Evolutionary conservation across 2,113 vertebrate genomes (phyloP).

Genomic region (Scomber japonicus): DNA sequence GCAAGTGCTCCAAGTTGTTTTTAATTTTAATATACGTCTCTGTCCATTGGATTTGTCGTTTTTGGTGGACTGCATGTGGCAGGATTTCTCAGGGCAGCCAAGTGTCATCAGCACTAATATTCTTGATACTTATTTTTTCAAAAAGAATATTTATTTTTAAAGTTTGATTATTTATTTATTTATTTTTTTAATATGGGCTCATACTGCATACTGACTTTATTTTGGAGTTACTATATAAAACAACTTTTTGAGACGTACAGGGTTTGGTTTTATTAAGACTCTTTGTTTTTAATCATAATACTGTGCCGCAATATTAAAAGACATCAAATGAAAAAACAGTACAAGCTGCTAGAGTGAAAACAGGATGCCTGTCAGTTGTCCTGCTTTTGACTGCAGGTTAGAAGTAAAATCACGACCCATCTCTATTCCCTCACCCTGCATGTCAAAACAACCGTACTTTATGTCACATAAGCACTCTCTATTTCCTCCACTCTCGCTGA

Average conservation of each 20-base stretch:
- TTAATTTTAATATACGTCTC: slow-evolving; percentile 69
- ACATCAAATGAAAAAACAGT: not conserved
- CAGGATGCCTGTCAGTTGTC: not conserved
- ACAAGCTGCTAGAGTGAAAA: not conserved
- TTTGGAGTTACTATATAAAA: not conserved
- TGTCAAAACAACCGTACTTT: slow-evolving; percentile 28
- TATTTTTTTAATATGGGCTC: too few species aligned
- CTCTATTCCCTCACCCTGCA: slow-evolving; percentile 12
- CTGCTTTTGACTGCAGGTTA: slow-evolving; percentile 13
- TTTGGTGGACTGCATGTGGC: slow-evolving; percentile 5
- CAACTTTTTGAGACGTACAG: not conserved
- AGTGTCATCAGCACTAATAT: slow-evolving; percentile 17
- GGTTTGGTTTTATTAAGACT: slow-evolving; percentile 10
- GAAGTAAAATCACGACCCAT: slow-evolving; percentile 23
- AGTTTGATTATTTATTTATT: too few species aligned
- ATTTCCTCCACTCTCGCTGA: slow-evolving; percentile 56
- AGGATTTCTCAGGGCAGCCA: slow-evolving; percentile 19
- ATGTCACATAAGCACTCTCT: slow-evolving; percentile 36
- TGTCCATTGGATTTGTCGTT: slow-evolving; percentile 47
- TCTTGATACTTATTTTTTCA: slow-evolving; percentile 1
- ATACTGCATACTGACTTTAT: not conserved
- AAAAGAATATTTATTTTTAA: too few species aligned
- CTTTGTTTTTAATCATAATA: not conserved
- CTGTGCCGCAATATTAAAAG: not conserved
- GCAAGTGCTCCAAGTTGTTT: slow-evolving; percentile 75